Conservation (phyloP, 2,888 invertebrate species). For the Agrilus cyanescens region DNA sequence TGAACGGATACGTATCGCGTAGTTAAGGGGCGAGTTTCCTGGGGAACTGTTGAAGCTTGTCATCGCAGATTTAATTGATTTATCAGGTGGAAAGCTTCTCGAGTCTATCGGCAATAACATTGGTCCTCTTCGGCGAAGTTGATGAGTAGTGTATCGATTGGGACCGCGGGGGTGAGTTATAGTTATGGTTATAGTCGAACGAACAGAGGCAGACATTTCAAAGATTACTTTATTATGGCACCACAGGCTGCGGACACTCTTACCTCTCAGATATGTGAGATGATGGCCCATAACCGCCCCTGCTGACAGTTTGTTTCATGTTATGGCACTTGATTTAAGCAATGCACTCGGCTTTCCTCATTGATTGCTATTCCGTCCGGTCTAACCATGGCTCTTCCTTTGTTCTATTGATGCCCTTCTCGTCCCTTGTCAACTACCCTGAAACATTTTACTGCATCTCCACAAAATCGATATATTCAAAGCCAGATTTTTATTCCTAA, state of each 20-base stretch:
- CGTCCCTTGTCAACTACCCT: too few relatives aligned
- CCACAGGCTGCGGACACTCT: slow-evolving; percentile 29
- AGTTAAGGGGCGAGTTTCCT: slow-evolving; percentile 1
- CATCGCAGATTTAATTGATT: slow-evolving; percentile 27
- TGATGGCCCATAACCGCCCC: slow-evolving; percentile 35
- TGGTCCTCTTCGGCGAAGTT: slow-evolving; percentile 23
- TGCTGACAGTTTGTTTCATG: slow-evolving; percentile 33
- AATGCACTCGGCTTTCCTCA: slow-evolving; percentile 27
- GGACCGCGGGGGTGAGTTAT: slow-evolving; percentile 31
- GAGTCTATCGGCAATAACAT: slow-evolving; percentile 20
- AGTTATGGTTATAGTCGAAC: slow-evolving; percentile 35
- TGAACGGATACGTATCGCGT: too few relatives aligned
- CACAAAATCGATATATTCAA: too few relatives aligned
- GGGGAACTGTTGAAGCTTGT: not conserved
- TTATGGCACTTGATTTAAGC: slow-evolving; percentile 34
- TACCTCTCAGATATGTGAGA: slow-evolving; percentile 34
- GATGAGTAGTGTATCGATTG: slow-evolving; percentile 21
- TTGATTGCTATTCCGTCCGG: slow-evolving; percentile 26
- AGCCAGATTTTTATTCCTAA: too few relatives aligned
- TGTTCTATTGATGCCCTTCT: too few relatives aligned
- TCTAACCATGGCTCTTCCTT: not conserved
- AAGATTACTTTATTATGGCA: slow-evolving; percentile 37
- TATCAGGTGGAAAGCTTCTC: slow-evolving; percentile 33
- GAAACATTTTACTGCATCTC: too few relatives aligned
- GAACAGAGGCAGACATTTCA: slow-evolving; percentile 32